A percentile compares a stretch with the other conserved stretches of the same genome.
phyloP scores from a whole-genome alignment of 2,888 invertebrate genomes.

The Agrotis exclamationis region DNA sequence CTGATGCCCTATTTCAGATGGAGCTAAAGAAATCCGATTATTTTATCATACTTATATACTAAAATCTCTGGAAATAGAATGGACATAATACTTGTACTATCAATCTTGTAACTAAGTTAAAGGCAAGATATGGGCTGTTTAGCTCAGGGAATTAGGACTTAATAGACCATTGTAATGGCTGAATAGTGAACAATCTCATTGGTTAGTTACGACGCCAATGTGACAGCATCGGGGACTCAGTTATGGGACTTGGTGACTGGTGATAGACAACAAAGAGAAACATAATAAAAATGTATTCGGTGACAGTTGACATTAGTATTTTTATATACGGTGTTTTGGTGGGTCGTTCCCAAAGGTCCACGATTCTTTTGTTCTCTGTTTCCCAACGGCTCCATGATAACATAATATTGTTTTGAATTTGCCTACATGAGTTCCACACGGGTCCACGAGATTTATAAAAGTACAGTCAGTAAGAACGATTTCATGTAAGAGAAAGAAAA shows the following conservation, averaged over 20 bases:
- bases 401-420: too few species aligned
- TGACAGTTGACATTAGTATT: too few species aligned
- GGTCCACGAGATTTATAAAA: too few species aligned
- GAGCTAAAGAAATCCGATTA: not conserved
- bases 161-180: conserved; percentile 25
- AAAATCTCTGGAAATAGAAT: not conserved
- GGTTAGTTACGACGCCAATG: not conserved
- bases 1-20: conserved; percentile 16
- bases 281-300: too few species aligned
- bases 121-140: conserved; percentile 17
- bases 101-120: conserved; percentile 15
- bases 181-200: conserved; percentile 12
- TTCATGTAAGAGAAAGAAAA: too few species aligned
- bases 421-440: too few species aligned
- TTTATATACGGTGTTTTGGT: too few species aligned
- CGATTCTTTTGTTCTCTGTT: too few species aligned
- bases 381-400: too few species aligned
- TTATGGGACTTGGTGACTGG: not conserved
- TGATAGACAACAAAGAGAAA: too few species aligned
- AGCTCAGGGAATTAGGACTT: conserved; percentile 33
- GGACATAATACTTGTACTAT: not conserved
- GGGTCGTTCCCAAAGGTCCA: too few species aligned
- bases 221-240: not conserved
- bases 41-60: not conserved
- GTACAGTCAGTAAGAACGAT: too few species aligned